phyloP scores from a whole-genome alignment of 2,888 invertebrate genomes.

The Zhuqinia jingwanae region DNA sequence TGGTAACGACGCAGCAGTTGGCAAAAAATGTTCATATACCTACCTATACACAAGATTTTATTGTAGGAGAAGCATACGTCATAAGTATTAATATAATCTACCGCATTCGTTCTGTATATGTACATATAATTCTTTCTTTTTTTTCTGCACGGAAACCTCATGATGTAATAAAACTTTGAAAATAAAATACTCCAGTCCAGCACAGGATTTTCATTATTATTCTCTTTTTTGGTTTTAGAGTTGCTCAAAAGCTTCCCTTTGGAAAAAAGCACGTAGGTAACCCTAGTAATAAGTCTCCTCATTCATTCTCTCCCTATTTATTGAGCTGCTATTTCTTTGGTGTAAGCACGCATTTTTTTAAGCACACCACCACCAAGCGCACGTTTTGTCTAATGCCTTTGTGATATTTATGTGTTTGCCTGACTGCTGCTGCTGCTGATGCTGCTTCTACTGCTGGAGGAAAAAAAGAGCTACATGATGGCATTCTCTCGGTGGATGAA shows the following conservation, averaged over 20 bases:
- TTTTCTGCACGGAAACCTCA: constrained; percentile 47
- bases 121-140: too few species aligned
- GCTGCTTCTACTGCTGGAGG: background rate
- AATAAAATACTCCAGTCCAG: too few species aligned
- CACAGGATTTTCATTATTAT: constrained; percentile 41
- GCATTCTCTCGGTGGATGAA: constrained; percentile 29
- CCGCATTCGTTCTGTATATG: constrained; percentile 1
- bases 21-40: background rate
- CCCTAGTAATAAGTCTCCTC: constrained; percentile 53
- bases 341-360: constrained; percentile 31
- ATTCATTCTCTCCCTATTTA: constrained; percentile 11
- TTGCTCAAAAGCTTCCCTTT: constrained; percentile 35
- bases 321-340: background rate
- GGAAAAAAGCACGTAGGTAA: constrained; percentile 49
- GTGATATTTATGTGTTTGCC: constrained; percentile 12
- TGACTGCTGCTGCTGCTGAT: background rate
- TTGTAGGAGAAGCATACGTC: background rate
- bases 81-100: constrained; percentile 43
- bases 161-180: constrained; percentile 41
- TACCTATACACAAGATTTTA: too few species aligned
- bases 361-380: background rate
- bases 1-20: background rate
- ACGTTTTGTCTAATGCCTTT: constrained; percentile 33
- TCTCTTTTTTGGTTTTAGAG: constrained; percentile 19
- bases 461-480: constrained; percentile 7